Evolutionary conservation across 2,113 vertebrate species (phyloP).

Genomic region (Sula dactylatra): DNA sequence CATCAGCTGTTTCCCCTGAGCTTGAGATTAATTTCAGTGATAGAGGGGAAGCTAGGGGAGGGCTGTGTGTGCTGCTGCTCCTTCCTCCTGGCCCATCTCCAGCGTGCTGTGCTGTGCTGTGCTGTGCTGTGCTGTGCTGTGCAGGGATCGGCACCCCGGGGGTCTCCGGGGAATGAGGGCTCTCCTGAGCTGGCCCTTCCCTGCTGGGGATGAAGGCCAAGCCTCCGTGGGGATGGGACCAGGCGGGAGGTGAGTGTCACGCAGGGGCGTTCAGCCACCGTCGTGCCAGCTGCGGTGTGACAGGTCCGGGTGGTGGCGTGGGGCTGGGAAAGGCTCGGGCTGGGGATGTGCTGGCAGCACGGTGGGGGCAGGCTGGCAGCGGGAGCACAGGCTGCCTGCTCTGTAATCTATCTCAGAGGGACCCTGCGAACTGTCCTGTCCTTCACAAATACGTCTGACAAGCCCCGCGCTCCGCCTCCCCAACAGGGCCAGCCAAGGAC

Average conservation of each 20-base stretch:
- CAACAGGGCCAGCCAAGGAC: background rate
- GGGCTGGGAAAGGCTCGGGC: background rate
- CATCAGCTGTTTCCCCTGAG: background rate
- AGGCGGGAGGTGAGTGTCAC: background rate
- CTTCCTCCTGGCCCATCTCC: no score
- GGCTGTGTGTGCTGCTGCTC: background rate
- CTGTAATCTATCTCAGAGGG: background rate
- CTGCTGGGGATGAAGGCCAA: background rate
- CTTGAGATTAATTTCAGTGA: fast-evolving
- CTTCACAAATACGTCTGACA: background rate
- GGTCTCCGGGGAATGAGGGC: background rate
- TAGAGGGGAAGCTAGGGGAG: background rate
- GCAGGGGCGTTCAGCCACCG: fast-evolving
- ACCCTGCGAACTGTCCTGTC: background rate
- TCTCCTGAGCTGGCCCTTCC: fast-evolving
- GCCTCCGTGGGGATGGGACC: fast-evolving
- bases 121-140: no score
- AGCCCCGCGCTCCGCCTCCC: background rate
- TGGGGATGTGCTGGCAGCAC: background rate
- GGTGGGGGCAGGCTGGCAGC: background rate
- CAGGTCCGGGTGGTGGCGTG: fast-evolving
- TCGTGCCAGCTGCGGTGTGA: background rate
- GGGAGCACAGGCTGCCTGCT: fast-evolving
- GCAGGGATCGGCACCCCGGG: background rate
- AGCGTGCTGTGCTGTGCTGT: no score